phyloP scores from a whole-genome alignment of 2,797 vertebrate species.

The Erpetoichthys calabaricus region DNA sequence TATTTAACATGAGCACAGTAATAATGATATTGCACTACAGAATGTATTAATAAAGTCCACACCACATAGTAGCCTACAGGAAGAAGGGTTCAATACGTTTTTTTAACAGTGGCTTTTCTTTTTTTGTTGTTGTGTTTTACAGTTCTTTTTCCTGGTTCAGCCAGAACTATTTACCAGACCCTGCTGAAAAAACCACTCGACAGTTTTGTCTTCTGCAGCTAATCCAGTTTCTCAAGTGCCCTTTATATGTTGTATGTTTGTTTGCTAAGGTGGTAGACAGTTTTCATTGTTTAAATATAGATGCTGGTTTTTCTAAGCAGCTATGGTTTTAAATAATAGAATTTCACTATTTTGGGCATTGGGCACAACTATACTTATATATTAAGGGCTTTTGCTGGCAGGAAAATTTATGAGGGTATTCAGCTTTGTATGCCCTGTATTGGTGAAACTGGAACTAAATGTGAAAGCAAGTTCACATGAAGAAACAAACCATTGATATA shows the following conservation, averaged over 20 bases:
- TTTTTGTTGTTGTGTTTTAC: constrained; percentile 99
- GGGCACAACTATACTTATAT: constrained; percentile 67
- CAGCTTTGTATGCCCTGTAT: constrained; percentile 22
- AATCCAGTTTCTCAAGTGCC: constrained; percentile 98
- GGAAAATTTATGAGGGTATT: constrained; percentile 16
- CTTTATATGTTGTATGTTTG: constrained; percentile 77
- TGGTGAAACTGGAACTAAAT: constrained; percentile 2
- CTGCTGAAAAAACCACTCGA: constrained; percentile 99
- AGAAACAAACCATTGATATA: constrained; percentile 17
- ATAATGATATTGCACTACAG: constrained; percentile 25
- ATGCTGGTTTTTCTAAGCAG: constrained; percentile 45
- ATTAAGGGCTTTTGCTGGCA: constrained; percentile 72
- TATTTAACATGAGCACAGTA: no score
- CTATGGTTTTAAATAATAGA: constrained; percentile 43
- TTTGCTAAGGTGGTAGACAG: constrained; percentile 52
- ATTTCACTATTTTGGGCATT: constrained; percentile 47
- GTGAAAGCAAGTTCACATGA: background rate
- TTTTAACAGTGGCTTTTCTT: constrained; percentile 99
- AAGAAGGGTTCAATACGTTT: constrained; percentile 84
- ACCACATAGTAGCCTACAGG: constrained; percentile 71
- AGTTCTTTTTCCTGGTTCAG: constrained; percentile 99
- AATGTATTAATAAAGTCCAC: constrained; percentile 36
- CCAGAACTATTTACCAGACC: constrained; percentile 99
- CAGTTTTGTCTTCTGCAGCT: constrained; percentile 99
- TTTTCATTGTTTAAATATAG: constrained; percentile 30